phyloP scores from a whole-genome alignment of 2,113 vertebrate species.

The Pterocles gutturalis region DNA sequence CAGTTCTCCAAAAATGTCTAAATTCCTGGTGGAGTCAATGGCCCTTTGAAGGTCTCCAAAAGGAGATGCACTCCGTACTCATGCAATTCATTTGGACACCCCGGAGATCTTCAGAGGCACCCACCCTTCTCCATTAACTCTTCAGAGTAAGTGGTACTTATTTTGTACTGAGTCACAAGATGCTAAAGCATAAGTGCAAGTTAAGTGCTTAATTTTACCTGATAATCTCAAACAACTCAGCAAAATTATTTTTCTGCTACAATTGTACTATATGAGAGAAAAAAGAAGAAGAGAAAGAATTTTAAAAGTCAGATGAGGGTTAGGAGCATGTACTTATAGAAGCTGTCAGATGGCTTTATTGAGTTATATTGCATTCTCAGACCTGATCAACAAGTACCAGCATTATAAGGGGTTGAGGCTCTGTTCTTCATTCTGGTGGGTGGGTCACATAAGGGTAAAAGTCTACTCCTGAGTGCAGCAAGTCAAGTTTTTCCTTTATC shows the following conservation, averaged over 20 bases:
- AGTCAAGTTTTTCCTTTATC: background rate
- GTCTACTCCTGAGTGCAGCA: background rate
- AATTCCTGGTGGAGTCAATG: background rate
- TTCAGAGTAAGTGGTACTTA: background rate
- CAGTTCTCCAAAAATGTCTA: background rate
- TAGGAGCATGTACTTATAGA: background rate
- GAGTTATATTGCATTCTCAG: background rate
- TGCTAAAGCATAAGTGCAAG: background rate
- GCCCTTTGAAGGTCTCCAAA: background rate
- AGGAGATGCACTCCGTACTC: background rate
- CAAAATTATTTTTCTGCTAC: background rate
- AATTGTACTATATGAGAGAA: accelerated
- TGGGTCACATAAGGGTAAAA: background rate
- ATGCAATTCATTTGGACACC: background rate
- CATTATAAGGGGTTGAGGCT: background rate
- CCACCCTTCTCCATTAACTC: background rate
- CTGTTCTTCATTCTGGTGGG: background rate
- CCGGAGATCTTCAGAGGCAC: background rate
- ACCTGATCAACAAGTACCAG: background rate
- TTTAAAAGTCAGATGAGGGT: background rate
- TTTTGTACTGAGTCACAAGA: background rate
- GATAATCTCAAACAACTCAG: background rate
- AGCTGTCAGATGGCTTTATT: background rate
- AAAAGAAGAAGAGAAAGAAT: background rate
- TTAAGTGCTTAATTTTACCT: background rate